These are phyloP conservation scores for Pelosia muscerda DNA, from an alignment of 2,888 invertebrate genomes.

Conservation along the genomic window DNA sequence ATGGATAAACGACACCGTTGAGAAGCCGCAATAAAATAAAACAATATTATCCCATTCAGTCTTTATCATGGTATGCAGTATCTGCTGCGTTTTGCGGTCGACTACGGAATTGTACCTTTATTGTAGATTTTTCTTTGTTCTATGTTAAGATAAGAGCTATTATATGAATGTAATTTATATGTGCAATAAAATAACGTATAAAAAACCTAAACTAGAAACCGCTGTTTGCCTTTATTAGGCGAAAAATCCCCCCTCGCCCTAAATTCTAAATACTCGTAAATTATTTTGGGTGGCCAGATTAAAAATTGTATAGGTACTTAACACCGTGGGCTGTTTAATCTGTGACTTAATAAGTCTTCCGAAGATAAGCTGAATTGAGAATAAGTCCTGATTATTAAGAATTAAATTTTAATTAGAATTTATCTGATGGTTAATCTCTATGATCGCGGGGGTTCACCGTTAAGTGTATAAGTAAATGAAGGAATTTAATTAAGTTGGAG, in stretches of 20 bases:
- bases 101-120: too few species aligned
- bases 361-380: not conserved
- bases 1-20: too few species aligned
- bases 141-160: too few species aligned
- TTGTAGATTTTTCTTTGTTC: not conserved
- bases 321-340: slow-evolving; percentile 3
- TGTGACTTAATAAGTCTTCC: not conserved
- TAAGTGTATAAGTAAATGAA: slow-evolving; percentile 17
- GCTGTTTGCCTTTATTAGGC: too few species aligned
- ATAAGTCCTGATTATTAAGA: slow-evolving; percentile 4
- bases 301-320: not conserved
- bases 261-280: not conserved
- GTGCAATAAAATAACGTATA: too few species aligned
- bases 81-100: too few species aligned
- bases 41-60: too few species aligned
- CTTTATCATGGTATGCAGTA: too few species aligned
- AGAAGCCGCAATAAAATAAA: too few species aligned
- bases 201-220: too few species aligned
- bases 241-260: too few species aligned
- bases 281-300: not conserved
- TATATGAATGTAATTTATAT: too few species aligned
- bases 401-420: slow-evolving; percentile 21
- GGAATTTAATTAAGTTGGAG: slow-evolving; percentile 3
- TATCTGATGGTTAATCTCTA: slow-evolving; percentile 14
- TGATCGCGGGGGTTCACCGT: slow-evolving; percentile 3